phyloP scores from a whole-genome alignment of 2,888 invertebrate genomes.

The Tanypteryx hageni region DNA sequence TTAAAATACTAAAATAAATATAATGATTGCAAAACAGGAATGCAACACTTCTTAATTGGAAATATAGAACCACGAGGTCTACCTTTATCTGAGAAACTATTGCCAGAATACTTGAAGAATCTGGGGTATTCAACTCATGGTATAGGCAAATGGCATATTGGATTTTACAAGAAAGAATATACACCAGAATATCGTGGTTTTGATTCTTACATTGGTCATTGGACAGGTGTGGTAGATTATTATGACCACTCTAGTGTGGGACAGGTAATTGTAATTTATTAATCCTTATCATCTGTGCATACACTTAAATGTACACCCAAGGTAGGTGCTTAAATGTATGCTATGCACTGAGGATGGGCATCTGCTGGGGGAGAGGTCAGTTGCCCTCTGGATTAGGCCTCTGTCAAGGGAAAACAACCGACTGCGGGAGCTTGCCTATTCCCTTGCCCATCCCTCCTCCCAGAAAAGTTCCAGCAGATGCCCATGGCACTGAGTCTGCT shows the following conservation, averaged over 20 bases:
- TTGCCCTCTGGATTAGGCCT: too few relatives aligned
- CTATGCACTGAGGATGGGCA: too few relatives aligned
- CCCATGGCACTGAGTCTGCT: too few relatives aligned
- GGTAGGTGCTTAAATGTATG: too few relatives aligned
- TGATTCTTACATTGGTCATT: slow-evolving; percentile 87
- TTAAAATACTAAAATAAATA: too few relatives aligned
- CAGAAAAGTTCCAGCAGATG: too few relatives aligned
- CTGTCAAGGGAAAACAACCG: too few relatives aligned
- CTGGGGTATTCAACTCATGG: slow-evolving; percentile 88
- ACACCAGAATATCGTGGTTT: slow-evolving; percentile 87
- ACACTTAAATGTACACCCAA: too few relatives aligned
- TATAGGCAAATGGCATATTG: slow-evolving; percentile 95
- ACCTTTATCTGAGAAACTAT: slow-evolving; percentile 81
- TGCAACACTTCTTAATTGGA: slow-evolving; percentile 84
- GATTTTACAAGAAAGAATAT: slow-evolving; percentile 84
- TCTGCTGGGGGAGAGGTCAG: too few relatives aligned
- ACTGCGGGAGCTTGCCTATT: too few relatives aligned
- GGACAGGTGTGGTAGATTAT: slow-evolving; percentile 87
- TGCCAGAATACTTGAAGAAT: slow-evolving; percentile 82
- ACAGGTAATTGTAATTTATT: slow-evolving; percentile 71
- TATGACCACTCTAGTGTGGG: slow-evolving; percentile 80
- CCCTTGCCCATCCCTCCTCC: too few relatives aligned
- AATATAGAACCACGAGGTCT: slow-evolving; percentile 85
- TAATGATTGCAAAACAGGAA: slow-evolving; percentile 75
- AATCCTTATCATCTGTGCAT: too few relatives aligned